A percentile compares a stretch with the other conserved stretches of the same genome.
These are phyloP conservation scores for Epizoanthus fatuus DNA, from an alignment of 92 coral and sea anemone genomes.

Conservation along the genomic window DNA sequence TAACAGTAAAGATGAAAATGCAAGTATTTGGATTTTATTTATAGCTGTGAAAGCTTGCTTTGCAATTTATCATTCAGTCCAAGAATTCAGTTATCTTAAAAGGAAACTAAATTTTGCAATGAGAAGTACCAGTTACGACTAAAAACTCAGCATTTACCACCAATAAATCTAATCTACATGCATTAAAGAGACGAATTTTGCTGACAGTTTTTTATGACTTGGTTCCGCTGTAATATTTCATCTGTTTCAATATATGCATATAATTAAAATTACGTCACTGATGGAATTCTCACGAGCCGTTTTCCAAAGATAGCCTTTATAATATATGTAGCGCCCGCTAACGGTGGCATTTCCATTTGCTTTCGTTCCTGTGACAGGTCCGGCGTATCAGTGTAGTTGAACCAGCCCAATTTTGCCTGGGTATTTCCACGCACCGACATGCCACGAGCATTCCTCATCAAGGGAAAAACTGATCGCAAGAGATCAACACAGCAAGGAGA, in stretches of 20 bases:
- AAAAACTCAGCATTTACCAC: no score
- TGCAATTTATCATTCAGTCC: no score
- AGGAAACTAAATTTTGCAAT: no score
- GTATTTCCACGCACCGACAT: constrained; percentile 62
- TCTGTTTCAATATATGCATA: constrained; percentile 47
- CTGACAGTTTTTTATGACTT: no score
- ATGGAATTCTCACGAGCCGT: constrained; percentile 53
- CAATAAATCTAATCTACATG: no score
- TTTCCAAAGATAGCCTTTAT: constrained; percentile 24
- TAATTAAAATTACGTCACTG: constrained; percentile 35
- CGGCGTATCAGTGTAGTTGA: constrained; percentile 36
- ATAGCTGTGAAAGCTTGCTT: no score
- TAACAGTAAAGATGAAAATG: no score
- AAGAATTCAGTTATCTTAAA: no score
- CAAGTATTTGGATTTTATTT: no score
- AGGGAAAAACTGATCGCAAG: constrained; percentile 73
- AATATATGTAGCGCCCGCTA: constrained; percentile 44
- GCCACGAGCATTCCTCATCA: constrained; percentile 93
- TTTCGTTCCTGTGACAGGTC: constrained; percentile 16
- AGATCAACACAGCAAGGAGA: constrained; percentile 49
- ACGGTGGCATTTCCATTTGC: constrained; percentile 50
- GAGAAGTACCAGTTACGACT: no score
- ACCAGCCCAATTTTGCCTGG: constrained; percentile 39
- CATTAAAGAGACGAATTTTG: no score
- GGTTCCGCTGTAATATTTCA: no score